phyloP scores from a whole-genome alignment of 2,888 invertebrate genomes.

The Carcina quercana region DNA sequence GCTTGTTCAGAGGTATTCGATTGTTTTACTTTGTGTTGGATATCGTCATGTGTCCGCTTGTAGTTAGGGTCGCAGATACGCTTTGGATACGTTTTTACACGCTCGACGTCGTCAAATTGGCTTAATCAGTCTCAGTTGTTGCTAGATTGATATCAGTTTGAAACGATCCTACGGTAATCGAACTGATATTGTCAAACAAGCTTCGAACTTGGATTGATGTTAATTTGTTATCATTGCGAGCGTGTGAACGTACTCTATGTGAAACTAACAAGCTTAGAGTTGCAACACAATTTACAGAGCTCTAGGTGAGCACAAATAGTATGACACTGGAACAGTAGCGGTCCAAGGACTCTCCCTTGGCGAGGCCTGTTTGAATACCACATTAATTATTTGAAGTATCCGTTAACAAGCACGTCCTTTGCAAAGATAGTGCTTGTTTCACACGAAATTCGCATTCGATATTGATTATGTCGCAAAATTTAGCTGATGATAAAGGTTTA shows the following conservation, averaged over 20 bases:
- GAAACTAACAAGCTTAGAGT: constrained; percentile 38
- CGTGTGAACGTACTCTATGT: too few relatives aligned
- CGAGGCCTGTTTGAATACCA: background rate
- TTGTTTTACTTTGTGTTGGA: constrained; percentile 62
- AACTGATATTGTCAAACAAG: too few relatives aligned
- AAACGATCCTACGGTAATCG: too few relatives aligned
- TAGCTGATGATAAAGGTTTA: background rate
- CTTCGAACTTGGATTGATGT: too few relatives aligned
- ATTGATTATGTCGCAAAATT: background rate
- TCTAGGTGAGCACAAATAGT: constrained; percentile 1
- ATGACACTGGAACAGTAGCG: constrained; percentile 2
- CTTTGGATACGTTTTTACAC: too few relatives aligned
- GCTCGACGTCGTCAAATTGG: too few relatives aligned
- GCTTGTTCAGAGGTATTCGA: constrained; percentile 47
- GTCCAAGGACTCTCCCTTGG: constrained; percentile 7
- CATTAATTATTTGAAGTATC: background rate
- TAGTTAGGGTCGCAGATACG: constrained; percentile 51
- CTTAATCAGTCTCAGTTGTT: too few relatives aligned
- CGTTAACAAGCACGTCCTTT: constrained; percentile 4
- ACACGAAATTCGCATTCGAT: background rate
- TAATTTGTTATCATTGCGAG: too few relatives aligned
- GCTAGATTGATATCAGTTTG: too few relatives aligned
- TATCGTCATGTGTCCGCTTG: constrained; percentile 64
- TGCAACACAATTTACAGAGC: constrained; percentile 26
- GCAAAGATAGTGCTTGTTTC: constrained; percentile 1